Base-by-base conservation (phyloP, 2,888 invertebrate species). In the Papilio protenor region DNA sequence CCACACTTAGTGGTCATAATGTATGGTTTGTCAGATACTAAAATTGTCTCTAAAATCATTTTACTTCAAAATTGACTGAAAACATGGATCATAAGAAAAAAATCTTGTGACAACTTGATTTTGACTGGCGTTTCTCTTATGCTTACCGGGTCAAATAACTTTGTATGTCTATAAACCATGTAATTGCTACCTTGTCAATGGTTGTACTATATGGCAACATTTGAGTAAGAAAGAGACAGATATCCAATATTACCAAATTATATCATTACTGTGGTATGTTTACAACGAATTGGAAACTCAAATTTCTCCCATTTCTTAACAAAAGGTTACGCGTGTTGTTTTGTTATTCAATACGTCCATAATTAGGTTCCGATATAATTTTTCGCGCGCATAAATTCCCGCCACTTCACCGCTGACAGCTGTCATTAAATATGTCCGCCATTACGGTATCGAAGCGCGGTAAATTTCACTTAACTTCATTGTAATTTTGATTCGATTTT, bases 401-500 rank as follows among this genome's bases (percentile, higher is more conserved):
- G 77, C 73, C 81, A 79, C 79, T 76, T 82, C 27, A 40, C 77
- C 80, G 69, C 81, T 83, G 83, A 84, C 83, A 82, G 83, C 85
- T 84, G 83, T 84, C 83, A 85, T 85, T 85, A 85, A 81, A 78
- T 59, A n/a, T 71, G 47, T 40, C 81, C 80, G 81, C 81, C 81
- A 83, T 83, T 82, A 82, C 81, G 80, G 79, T 81, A 78, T 76
- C 80, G 83, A 84, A 84, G 84, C 86, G 84, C 84, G 84, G 80
- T 77, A 85, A 88, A 89, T 91, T 91, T 92, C 91, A 92, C 91
- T 92, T 91, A 92, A 87, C 87, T 89, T 87, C 90, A 89, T 92
- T 91, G 92, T 94, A 94, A 94, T 94, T 94, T 94, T 88, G 91
- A 91, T 89, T 90, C 88, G 90, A 92, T 90, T 89, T 85, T 83